phyloP scores from a whole-genome alignment of 2,888 invertebrate species.

The Lottia scabra region DNA sequence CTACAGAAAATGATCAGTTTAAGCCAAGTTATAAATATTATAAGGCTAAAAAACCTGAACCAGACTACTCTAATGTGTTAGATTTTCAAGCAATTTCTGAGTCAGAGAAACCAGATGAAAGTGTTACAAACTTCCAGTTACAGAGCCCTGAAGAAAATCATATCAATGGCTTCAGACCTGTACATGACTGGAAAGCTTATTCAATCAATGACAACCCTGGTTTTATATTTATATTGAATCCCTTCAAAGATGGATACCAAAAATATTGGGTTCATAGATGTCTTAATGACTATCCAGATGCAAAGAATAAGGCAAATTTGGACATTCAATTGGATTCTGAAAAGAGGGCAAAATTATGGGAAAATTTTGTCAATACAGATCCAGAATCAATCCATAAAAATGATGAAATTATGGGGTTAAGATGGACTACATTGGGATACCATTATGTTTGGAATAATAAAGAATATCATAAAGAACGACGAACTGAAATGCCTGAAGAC shows the following conservation, averaged over 20 bases:
- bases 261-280: constrained; percentile 86
- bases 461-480: constrained; percentile 71
- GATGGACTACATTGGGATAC: constrained; percentile 97
- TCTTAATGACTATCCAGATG: constrained; percentile 80
- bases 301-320: constrained; percentile 73
- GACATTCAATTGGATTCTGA: constrained; percentile 57
- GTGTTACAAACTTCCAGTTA: constrained; percentile 28
- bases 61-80: constrained; percentile 46
- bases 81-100: constrained; percentile 30
- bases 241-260: constrained; percentile 83
- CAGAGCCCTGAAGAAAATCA: constrained; percentile 20
- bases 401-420: constrained; percentile 70
- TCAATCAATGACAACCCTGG: constrained; percentile 67
- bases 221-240: constrained; percentile 84
- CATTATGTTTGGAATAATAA: constrained; percentile 99
- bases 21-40: constrained; percentile 55
- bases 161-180: constrained; percentile 47
- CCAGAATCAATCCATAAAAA: constrained; percentile 43
- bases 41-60: constrained; percentile 49
- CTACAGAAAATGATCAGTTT: constrained; percentile 42
- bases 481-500: constrained; percentile 80
- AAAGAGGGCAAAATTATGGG: constrained; percentile 35
- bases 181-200: constrained; percentile 54
- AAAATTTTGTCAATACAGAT: constrained; percentile 32
- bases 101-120: not conserved